Conservation (phyloP, 2,888 invertebrate genomes). For the Hydroisotoma schaefferi region DNA sequence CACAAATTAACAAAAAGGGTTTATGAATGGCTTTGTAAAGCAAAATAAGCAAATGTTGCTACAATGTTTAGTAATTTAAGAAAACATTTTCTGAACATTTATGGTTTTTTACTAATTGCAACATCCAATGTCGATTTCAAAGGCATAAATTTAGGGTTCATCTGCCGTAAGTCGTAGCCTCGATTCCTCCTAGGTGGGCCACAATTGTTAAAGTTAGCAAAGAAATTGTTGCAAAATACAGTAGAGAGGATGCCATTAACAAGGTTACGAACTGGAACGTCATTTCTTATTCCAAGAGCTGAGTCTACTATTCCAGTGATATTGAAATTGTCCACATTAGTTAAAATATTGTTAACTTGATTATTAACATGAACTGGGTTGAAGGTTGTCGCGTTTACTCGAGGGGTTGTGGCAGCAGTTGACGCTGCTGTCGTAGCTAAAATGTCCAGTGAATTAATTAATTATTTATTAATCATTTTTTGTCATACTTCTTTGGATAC, state of each 20-base stretch:
- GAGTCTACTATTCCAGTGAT: conserved; percentile 30
- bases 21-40: too few relatives aligned
- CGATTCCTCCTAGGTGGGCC: too few relatives aligned
- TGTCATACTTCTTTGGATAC: background rate
- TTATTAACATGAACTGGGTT: conserved; percentile 17
- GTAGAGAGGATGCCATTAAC: conserved; percentile 24
- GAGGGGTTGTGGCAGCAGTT: background rate
- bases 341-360: conserved; percentile 24
- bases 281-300: conserved; percentile 25
- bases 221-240: conserved; percentile 24
- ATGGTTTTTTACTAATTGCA: too few relatives aligned
- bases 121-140: too few relatives aligned
- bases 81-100: too few relatives aligned
- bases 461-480: background rate
- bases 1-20: too few relatives aligned
- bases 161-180: too few relatives aligned
- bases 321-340: conserved; percentile 22
- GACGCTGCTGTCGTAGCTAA: background rate
- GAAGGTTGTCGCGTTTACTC: conserved; percentile 11
- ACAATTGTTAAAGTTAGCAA: conserved; percentile 23
- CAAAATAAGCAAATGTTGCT: too few relatives aligned
- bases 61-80: too few relatives aligned
- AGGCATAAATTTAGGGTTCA: too few relatives aligned
- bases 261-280: conserved; percentile 16
- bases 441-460: background rate